Evolutionary conservation across 2,888 invertebrate genomes (phyloP), one percentile per base, ranked within the genome.

Genomic region (Uropetala carovei): DNA sequence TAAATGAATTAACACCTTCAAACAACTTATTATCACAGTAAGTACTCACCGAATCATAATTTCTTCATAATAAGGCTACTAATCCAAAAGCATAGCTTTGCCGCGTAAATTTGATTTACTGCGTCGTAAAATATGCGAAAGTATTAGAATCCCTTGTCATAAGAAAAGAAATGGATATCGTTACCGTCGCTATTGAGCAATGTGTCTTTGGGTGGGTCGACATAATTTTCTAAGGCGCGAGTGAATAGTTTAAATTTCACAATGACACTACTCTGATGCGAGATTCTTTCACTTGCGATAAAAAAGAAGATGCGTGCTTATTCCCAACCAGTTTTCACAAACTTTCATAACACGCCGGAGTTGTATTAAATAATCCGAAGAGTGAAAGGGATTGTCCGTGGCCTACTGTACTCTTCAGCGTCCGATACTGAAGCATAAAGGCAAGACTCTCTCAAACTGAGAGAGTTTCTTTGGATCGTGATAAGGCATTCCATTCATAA

Each of bases 371-470:
- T 56, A 43, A 56, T 18, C 30, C 43, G 43, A 18, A 18, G 83
- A 89, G 89, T 68, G 89, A 89, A 89, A 89, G 89, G 89, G 18
- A 89, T 89, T 89, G 89, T 89, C 89, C 89, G 68, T 89, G 89
- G 89, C 89, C 89, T 68, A 89, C 86, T 86, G 86, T 86, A 60
- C 64, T 89, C 43, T 64, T 64, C 59, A 86, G 56, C 18, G 83
- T 18, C 82, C 59, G 85, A 58, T 59, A 60, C 86, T 27, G 16
- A n/a, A 27, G 60, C 59, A 60, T 30, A 30, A 43, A 56, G 43
- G 89, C 89, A 64, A 89, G 18, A 89, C 64, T 56, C 60, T 57
- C 60, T 30, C 57, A 57, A 83, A 83, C 83, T 16, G 57, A 27
- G 64, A 30, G 89, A 14, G 30, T 18, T 64, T 27, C 43, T 64